These are phyloP conservation scores for Athalia circularis DNA, from an alignment of 2,888 invertebrate genomes.

Conservation along the genomic window DNA sequence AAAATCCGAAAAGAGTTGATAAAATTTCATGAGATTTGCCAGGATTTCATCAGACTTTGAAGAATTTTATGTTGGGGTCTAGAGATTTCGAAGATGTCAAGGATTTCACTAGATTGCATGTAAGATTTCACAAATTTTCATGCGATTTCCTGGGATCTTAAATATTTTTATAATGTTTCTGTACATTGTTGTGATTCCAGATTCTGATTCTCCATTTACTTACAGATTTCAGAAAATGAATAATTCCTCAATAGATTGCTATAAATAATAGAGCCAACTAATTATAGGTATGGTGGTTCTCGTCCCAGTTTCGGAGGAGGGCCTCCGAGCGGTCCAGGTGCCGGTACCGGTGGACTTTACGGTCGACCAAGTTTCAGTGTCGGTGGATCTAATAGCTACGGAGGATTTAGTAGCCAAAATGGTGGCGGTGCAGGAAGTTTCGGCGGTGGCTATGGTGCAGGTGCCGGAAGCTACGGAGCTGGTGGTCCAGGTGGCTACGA, in stretches of 20 bases:
- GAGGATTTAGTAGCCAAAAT: background rate
- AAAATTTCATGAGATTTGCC: no score
- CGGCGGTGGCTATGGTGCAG: constrained; percentile 52
- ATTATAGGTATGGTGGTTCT: constrained; percentile 16
- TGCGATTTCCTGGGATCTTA: no score
- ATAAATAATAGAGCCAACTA: background rate
- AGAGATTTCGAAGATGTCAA: background rate
- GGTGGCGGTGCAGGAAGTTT: constrained; percentile 23
- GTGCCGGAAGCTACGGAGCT: constrained; percentile 56
- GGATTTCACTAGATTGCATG: background rate
- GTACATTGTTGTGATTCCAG: no score
- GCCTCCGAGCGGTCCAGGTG: constrained; percentile 43
- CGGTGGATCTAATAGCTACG: constrained; percentile 5
- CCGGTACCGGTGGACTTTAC: constrained; percentile 51
- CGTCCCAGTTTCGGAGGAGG: constrained; percentile 56
- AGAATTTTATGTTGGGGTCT: background rate
- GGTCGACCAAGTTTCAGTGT: constrained; percentile 35
- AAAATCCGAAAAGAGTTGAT: no score
- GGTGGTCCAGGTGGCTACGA: constrained; percentile 54
- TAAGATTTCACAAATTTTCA: background rate
- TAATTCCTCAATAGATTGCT: no score
- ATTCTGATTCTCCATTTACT: no score
- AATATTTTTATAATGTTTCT: no score
- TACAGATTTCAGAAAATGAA: no score
- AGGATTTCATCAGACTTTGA: background rate